Evolutionary conservation across 2,113 vertebrate genomes (phyloP).

Genomic region (Tamias sibiricus): DNA sequence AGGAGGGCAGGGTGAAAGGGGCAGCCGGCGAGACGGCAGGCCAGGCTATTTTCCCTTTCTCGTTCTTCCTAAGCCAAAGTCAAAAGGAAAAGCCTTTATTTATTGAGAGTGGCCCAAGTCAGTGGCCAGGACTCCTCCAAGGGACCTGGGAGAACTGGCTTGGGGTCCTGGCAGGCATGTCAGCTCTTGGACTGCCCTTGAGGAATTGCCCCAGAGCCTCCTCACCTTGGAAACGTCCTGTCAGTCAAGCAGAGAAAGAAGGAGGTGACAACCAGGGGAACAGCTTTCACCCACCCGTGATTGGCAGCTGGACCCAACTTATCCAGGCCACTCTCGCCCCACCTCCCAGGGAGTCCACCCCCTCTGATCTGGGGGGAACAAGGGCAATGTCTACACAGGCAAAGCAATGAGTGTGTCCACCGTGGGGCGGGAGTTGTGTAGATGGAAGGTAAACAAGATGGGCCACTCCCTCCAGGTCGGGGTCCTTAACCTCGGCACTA

Average conservation of each 20-base stretch:
- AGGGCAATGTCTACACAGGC: neutral
- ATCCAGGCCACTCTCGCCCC: neutral
- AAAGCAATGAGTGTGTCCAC: neutral
- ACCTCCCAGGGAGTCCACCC: too few relatives aligned
- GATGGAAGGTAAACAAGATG: neutral
- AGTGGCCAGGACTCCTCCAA: neutral
- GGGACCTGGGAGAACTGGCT: neutral
- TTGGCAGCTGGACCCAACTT: neutral
- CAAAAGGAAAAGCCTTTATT: neutral
- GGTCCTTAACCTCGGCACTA: neutral
- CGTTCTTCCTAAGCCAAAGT: neutral
- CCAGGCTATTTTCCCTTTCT: accelerated
- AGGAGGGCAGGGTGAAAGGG: neutral
- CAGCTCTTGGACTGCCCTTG: neutral
- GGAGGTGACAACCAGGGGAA: neutral
- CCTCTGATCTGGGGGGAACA: neutral
- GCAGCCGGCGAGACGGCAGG: neutral
- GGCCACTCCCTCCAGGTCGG: too few relatives aligned
- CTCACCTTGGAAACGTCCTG: neutral
- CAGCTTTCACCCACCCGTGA: accelerated
- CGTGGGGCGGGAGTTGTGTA: accelerated
- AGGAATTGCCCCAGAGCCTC: neutral
- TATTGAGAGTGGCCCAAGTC: accelerated
- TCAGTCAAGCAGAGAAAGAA: neutral
- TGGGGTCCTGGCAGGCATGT: neutral